These are phyloP conservation scores for Bombus confusus DNA, from an alignment of 1,140 invertebrate species.

Conservation along the genomic window DNA sequence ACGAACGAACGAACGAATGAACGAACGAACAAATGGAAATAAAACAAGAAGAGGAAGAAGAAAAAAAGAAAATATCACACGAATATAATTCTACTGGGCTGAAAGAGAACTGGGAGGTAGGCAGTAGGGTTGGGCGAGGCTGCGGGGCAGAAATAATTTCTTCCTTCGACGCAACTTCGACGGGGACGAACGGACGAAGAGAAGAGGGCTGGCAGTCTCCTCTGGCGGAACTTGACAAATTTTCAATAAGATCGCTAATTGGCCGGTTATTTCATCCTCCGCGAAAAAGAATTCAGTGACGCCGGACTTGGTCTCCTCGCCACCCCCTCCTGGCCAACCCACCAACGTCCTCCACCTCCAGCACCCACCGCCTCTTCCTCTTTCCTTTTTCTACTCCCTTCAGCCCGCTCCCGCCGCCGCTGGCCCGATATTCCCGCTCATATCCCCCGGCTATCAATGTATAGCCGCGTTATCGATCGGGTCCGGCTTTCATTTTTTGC, in stretches of 20 bases:
- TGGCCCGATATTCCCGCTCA: constrained; percentile 48
- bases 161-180: constrained; percentile 33
- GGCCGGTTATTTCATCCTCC: constrained; percentile 67
- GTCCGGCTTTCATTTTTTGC: constrained; percentile 67
- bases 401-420: no score
- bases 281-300: constrained; percentile 60
- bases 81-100: constrained; percentile 51
- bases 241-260: constrained; percentile 72
- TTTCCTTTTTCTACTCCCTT: background rate
- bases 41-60: background rate
- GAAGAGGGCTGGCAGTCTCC: constrained; percentile 34
- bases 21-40: background rate
- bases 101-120: background rate
- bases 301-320: constrained; percentile 45
- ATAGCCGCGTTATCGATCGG: constrained; percentile 59
- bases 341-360: background rate
- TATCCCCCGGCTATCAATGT: constrained; percentile 56
- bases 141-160: constrained; percentile 55
- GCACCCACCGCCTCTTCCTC: background rate
- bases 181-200: background rate
- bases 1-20: background rate
- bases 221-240: constrained; percentile 67
- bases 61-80: constrained; percentile 20
- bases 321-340: constrained; percentile 1
- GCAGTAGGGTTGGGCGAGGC: background rate